Conservation (phyloP, 2,113 vertebrate genomes). For the Tupaia chinensis region DNA sequence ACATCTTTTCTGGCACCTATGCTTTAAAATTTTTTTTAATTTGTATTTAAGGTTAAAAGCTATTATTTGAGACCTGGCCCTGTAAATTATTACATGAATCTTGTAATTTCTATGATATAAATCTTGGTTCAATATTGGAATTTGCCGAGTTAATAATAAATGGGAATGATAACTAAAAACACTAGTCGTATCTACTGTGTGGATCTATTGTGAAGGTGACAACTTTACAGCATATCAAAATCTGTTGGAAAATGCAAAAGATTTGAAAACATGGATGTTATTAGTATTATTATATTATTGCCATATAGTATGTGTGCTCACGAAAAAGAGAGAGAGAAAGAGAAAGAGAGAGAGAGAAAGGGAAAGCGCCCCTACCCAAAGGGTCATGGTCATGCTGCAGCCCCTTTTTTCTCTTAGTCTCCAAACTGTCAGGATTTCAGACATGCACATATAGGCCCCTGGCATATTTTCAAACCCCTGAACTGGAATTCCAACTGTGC, state of each 20-base stretch:
- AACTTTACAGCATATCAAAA: neutral
- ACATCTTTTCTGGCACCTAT: neutral
- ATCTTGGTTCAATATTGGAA: neutral
- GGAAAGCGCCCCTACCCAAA: too few species aligned
- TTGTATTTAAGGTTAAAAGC: neutral
- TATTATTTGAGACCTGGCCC: rapidly evolving
- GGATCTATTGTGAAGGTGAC: neutral
- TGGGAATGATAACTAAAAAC: neutral
- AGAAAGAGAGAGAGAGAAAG: too few species aligned
- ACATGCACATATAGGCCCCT: too few species aligned
- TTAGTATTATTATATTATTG: neutral
- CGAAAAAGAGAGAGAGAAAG: too few species aligned
- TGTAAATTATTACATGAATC: neutral
- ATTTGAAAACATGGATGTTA: neutral
- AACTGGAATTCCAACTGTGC: too few species aligned
- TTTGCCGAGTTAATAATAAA: neutral
- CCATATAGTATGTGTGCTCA: too few species aligned
- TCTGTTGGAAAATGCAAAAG: neutral
- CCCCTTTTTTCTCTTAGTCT: too few species aligned
- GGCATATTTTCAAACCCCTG: too few species aligned
- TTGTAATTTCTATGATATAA: neutral
- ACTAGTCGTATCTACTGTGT: neutral
- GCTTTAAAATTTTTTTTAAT: neutral
- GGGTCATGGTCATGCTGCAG: too few species aligned
- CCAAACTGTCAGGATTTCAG: too few species aligned